Evolutionary conservation across 1,140 invertebrate genomes (phyloP).

Genomic region (Protaetia brevitarsis): DNA sequence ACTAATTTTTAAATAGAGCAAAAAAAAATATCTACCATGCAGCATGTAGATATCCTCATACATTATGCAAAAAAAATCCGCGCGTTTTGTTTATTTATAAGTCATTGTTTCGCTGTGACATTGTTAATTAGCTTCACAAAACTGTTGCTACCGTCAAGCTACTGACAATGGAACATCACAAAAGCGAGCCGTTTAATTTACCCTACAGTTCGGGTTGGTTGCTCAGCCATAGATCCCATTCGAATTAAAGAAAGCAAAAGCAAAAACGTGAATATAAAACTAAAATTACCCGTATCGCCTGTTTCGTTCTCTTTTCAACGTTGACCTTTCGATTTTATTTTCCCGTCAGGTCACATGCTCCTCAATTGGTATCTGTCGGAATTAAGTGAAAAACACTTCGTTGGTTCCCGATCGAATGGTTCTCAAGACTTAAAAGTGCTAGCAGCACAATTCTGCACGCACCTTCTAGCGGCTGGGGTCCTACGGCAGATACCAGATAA

Average conservation of each 20-base stretch:
- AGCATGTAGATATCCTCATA: too few relatives aligned
- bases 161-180: too few relatives aligned
- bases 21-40: too few relatives aligned
- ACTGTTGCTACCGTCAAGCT: too few relatives aligned
- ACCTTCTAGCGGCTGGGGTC: constrained; percentile 84
- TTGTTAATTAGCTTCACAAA: too few relatives aligned
- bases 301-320: not conserved
- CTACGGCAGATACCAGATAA: constrained; percentile 74
- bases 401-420: constrained; percentile 57
- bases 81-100: too few relatives aligned
- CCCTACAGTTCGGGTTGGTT: constrained; percentile 1
- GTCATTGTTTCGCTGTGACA: too few relatives aligned
- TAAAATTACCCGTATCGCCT: too few relatives aligned
- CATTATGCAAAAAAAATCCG: too few relatives aligned
- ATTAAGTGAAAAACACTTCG: constrained; percentile 67
- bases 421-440: constrained; percentile 72
- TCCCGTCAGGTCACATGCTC: constrained; percentile 78
- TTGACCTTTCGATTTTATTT: not conserved
- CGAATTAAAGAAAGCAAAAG: not conserved
- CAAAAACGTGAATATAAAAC: constrained; percentile 1
- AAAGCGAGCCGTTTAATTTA: too few relatives aligned
- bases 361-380: constrained; percentile 83
- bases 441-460: constrained; percentile 78
- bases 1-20: not conserved
- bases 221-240: not conserved